phyloP scores from a whole-genome alignment of 1,140 invertebrate genomes.

The Achroia grisella region DNA sequence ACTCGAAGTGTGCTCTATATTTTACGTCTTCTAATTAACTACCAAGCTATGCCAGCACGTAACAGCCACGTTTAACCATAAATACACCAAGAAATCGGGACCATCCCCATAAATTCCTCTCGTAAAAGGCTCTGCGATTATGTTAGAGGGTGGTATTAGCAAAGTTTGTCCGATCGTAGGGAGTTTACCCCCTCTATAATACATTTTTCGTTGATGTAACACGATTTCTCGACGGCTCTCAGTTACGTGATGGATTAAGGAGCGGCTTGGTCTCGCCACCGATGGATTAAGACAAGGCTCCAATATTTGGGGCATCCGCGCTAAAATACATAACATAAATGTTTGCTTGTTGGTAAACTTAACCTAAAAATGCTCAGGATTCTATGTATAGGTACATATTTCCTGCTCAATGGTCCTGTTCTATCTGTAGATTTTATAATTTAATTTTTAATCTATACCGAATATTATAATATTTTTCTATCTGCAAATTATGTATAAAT shows the following conservation, averaged over 20 bases:
- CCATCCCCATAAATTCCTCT: constrained; percentile 72
- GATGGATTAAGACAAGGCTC: constrained; percentile 50
- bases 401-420: too few species aligned
- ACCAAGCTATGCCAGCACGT: constrained; percentile 47
- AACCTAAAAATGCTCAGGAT: constrained; percentile 21
- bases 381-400: too few species aligned
- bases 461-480: too few species aligned
- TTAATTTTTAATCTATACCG: too few species aligned
- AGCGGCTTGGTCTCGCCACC: constrained; percentile 55
- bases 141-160: constrained; percentile 73
- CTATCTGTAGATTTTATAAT: too few species aligned
- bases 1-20: constrained; percentile 18
- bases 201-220: constrained; percentile 76
- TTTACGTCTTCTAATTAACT: constrained; percentile 65
- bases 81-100: constrained; percentile 70
- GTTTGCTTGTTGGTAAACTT: constrained; percentile 59
- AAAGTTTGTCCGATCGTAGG: constrained; percentile 70
- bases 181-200: constrained; percentile 56
- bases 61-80: constrained; percentile 61
- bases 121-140: constrained; percentile 72
- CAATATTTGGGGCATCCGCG: constrained; percentile 59
- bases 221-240: constrained; percentile 73
- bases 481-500: too few species aligned
- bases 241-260: constrained; percentile 75
- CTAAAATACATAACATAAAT: constrained; percentile 63